These are phyloP conservation scores for Ceratina calcarata DNA, from an alignment of 1,140 invertebrate genomes.

Conservation along the genomic window DNA sequence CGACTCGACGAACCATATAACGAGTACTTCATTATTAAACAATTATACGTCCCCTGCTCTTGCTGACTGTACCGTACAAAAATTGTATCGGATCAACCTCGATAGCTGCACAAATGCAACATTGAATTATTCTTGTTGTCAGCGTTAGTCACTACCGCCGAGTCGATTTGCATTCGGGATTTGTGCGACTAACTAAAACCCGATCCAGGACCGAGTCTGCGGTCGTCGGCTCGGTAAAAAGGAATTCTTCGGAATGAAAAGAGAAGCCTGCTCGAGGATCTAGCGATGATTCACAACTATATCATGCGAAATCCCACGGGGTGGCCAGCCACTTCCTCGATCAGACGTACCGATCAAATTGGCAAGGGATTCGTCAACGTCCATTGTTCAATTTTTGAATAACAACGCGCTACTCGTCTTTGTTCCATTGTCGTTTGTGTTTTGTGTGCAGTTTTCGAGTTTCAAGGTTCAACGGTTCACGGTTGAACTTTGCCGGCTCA, in stretches of 20 bases:
- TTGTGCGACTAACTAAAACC: conserved; percentile 31
- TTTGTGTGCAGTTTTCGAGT: not conserved
- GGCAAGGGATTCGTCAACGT: conserved; percentile 5
- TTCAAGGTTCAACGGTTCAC: not conserved
- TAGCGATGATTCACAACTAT: conserved; percentile 47
- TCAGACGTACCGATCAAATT: not conserved
- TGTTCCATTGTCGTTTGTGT: not conserved
- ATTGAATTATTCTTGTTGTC: too few species aligned
- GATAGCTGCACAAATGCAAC: too few species aligned
- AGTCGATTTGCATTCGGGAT: conserved; percentile 52
- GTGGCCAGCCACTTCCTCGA: conserved; percentile 23
- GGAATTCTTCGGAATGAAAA: conserved; percentile 47
- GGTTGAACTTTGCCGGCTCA: too few species aligned
- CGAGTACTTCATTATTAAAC: too few species aligned
- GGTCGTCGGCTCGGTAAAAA: conserved; percentile 51
- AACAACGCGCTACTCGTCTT: conserved; percentile 10
- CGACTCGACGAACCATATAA: too few species aligned
- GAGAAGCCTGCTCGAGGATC: conserved; percentile 28
- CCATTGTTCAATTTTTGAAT: conserved; percentile 14
- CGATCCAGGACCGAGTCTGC: conserved; percentile 27
- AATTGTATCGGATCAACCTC: too few species aligned
- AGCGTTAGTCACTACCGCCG: conserved; percentile 12
- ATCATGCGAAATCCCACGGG: not conserved
- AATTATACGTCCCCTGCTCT: too few species aligned
- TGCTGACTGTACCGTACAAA: too few species aligned